Percentiles rank a stretch among this genome's conserved stretches.
Conservation (phyloP, 2,797 vertebrate species). For the Poeciliopsis turneri region DNA sequence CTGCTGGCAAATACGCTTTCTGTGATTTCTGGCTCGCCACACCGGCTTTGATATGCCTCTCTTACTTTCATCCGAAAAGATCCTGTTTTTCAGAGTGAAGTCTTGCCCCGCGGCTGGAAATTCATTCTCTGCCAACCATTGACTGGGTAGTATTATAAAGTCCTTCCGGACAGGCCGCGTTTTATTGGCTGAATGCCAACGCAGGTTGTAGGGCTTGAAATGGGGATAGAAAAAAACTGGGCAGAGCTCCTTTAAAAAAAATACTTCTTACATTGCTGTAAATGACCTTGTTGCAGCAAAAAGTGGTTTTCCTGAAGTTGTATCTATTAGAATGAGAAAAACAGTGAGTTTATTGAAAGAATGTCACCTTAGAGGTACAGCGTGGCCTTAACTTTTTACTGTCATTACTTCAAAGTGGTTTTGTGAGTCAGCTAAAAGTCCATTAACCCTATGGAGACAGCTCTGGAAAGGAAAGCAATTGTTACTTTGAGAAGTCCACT, state of each 20-base stretch:
- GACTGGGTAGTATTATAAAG: conserved; percentile 39
- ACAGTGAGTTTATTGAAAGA: not conserved
- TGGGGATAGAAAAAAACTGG: conserved; percentile 15
- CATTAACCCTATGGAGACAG: too few relatives aligned
- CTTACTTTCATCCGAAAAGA: conserved; percentile 60
- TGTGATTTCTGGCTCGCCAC: conserved; percentile 72
- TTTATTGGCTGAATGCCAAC: conserved; percentile 27
- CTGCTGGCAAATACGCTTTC: conserved; percentile 62
- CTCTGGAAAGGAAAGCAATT: not conserved
- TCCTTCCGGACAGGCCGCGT: conserved; percentile 20
- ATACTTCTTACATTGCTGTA: conserved; percentile 16
- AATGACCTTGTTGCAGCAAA: conserved; percentile 4
- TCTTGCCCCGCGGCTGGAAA: conserved; percentile 23
- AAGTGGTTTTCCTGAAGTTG: conserved; percentile 7
- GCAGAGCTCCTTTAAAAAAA: conserved; percentile 20
- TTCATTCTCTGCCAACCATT: conserved; percentile 29
- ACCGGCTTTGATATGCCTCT: conserved; percentile 63
- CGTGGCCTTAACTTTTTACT: not conserved
- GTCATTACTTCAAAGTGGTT: not conserved
- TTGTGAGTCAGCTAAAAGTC: not conserved
- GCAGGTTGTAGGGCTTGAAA: conserved; percentile 17
- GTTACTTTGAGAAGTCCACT: not conserved
- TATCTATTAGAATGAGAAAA: not conserved
- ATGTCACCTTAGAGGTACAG: not conserved
- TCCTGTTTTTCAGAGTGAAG: conserved; percentile 55